These are phyloP conservation scores for Columba guinea DNA, from an alignment of 2,797 vertebrate genomes.

Conservation along the genomic window DNA sequence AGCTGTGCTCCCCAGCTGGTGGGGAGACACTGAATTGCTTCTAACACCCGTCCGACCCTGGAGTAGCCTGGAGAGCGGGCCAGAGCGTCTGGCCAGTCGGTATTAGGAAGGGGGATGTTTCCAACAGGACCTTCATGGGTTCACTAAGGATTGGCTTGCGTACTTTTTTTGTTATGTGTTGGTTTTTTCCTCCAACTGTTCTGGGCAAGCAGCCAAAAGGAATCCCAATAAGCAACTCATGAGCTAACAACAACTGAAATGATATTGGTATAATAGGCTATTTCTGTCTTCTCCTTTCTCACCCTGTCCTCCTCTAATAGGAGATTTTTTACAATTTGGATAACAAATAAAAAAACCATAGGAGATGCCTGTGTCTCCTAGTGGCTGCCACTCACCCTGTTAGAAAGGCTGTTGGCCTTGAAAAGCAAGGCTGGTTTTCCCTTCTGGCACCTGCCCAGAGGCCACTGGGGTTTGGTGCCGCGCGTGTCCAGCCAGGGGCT, in stretches of 20 bases:
- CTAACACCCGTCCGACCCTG: background rate
- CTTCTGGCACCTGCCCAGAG: background rate
- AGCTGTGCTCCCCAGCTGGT: background rate
- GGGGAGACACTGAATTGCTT: background rate
- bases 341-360: background rate
- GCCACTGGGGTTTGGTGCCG: rapidly evolving
- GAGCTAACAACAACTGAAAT: slow-evolving; percentile 31
- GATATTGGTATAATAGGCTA: background rate
- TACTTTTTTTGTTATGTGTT: background rate
- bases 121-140: background rate
- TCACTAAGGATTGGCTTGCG: background rate
- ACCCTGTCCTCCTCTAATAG: background rate
- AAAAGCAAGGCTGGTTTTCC: background rate
- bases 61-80: background rate
- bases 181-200: background rate
- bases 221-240: slow-evolving; percentile 55
- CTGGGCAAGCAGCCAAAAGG: slow-evolving; percentile 43
- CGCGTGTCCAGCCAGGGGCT: background rate
- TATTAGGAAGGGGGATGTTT: background rate
- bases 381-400: background rate
- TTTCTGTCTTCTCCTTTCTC: background rate
- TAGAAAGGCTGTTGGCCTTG: background rate
- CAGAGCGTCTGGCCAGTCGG: background rate
- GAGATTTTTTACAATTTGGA: background rate
- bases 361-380: background rate